Percentiles rank a stretch among this genome's conserved stretches.
phyloP scores from a whole-genome alignment of 2,797 vertebrate genomes.

The Synaphobranchus kaupii region DNA sequence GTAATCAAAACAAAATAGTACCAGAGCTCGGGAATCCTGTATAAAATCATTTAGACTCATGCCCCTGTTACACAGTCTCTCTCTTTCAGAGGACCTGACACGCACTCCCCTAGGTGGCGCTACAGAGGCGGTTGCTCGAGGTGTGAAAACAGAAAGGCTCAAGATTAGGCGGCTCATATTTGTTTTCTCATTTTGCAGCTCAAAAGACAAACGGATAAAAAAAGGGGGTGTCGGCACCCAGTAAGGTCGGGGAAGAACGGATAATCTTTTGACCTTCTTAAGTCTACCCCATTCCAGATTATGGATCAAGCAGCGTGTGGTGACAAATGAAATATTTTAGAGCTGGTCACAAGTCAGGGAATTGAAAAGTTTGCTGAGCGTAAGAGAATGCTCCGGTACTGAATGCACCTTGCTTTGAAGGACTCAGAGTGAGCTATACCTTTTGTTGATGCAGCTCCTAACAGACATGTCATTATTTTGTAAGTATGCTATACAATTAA shows the following conservation, averaged over 20 bases:
- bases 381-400: not conserved
- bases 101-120: not conserved
- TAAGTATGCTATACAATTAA: not conserved
- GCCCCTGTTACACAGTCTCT: not conserved
- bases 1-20: not conserved
- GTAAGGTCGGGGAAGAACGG: not conserved
- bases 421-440: no score
- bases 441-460: not conserved
- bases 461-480: not conserved
- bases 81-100: not conserved
- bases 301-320: slow-evolving; percentile 16
- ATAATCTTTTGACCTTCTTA: slow-evolving; percentile 33
- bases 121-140: not conserved
- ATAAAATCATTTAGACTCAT: not conserved
- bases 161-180: not conserved
- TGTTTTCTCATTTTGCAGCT: slow-evolving; percentile 30
- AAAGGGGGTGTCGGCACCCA: not conserved
- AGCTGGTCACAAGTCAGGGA: slow-evolving; percentile 10
- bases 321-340: slow-evolving; percentile 14
- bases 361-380: not conserved
- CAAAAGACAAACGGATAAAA: slow-evolving; percentile 27
- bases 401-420: not conserved
- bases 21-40: not conserved
- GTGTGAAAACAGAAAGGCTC: not conserved
- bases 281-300: slow-evolving; percentile 22